A percentile compares a stretch with the other conserved stretches of the same genome.
phyloP scores from a whole-genome alignment of 2,888 invertebrate species.

The Pantelozetes paolii region DNA sequence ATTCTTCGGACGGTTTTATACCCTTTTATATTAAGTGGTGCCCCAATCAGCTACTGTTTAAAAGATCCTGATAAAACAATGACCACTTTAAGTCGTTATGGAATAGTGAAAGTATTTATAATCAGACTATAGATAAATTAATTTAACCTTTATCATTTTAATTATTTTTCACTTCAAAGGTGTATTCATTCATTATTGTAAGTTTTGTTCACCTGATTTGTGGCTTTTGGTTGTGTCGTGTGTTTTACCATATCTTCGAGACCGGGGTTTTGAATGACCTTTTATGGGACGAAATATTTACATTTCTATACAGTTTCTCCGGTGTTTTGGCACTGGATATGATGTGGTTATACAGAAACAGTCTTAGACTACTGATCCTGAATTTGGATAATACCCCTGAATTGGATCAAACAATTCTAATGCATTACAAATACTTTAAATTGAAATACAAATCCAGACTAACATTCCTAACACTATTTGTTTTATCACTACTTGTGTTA shows the following conservation, averaged over 20 bases:
- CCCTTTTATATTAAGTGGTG: slow-evolving; percentile 11
- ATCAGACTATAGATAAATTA: background rate
- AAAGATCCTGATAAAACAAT: slow-evolving; percentile 1
- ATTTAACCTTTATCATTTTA: background rate
- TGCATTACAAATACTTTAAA: slow-evolving; percentile 33
- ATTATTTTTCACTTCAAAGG: slow-evolving; percentile 26
- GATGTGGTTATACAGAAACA: slow-evolving; percentile 36
- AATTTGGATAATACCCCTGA: background rate
- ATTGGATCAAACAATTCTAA: slow-evolving; percentile 23
- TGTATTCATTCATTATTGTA: slow-evolving; percentile 32
- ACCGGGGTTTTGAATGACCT: slow-evolving; percentile 8
- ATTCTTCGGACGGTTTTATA: background rate
- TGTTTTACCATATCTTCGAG: slow-evolving; percentile 7
- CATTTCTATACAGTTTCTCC: slow-evolving; percentile 28
- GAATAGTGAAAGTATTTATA: background rate
- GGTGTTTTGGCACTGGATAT: slow-evolving; percentile 38
- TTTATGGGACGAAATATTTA: slow-evolving; percentile 34
- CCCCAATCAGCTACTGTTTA: slow-evolving; percentile 7
- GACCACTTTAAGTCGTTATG: background rate
- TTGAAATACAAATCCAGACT: slow-evolving; percentile 26
- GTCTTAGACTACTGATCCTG: slow-evolving; percentile 21
- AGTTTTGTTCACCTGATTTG: slow-evolving; percentile 27
- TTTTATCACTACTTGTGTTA: slow-evolving; percentile 17
- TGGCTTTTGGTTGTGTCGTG: slow-evolving; percentile 22
- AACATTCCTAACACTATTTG: slow-evolving; percentile 22